Base-by-base conservation (phyloP, 2,888 invertebrate species). In the Eutolmus rufibarbis region DNA sequence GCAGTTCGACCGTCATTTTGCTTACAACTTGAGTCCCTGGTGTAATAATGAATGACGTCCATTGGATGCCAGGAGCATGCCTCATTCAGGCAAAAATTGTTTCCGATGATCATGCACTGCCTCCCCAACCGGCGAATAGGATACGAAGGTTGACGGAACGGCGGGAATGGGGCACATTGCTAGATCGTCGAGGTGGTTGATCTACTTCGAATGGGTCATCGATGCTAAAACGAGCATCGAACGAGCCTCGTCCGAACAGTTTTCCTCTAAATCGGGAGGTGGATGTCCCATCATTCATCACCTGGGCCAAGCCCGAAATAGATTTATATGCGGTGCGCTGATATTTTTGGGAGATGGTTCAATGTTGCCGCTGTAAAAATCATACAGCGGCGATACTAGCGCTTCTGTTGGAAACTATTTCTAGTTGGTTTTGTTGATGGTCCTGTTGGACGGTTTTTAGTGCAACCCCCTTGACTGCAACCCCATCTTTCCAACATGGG, bases 261-360 rank as follows among this genome's bases (percentile, higher is more conserved):
- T 46, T n/a, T 16, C 78, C 23, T 40, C 78, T 78, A 78, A 78
- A 78, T 78, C 23, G 78, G 78, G 78, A 78, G 78, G 43, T 78
- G 40, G 78, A 78, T 46, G 43, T 78, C 43, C 78, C 78, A 78
- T 78, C 78, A 78, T 43, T 78, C 78, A 78, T 78, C 78, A 78
- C 78, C 78, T 78, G 40, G 78, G 40, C 43, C 66, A 43, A 23
- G 78, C 8, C 43, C 78, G 46, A 78, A 78, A 78, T 78, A 78
- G 78, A 78, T 78, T 78, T 78, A 78, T 66, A 28, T 78, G 78
- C 40, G 19, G 43, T 40, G 0, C 77, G 77, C 40, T 23, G 78
- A 19, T 78, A 78, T 78, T 78, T 78, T 78, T 43, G 78, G 78
- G 46, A 78, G 78, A 78, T 78, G 78, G 78, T 78, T 78, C 78